Evolutionary conservation across 2,888 invertebrate species (phyloP), one percentile per base, ranked within the genome.

Genomic region (Heterodera filipjevi): DNA sequence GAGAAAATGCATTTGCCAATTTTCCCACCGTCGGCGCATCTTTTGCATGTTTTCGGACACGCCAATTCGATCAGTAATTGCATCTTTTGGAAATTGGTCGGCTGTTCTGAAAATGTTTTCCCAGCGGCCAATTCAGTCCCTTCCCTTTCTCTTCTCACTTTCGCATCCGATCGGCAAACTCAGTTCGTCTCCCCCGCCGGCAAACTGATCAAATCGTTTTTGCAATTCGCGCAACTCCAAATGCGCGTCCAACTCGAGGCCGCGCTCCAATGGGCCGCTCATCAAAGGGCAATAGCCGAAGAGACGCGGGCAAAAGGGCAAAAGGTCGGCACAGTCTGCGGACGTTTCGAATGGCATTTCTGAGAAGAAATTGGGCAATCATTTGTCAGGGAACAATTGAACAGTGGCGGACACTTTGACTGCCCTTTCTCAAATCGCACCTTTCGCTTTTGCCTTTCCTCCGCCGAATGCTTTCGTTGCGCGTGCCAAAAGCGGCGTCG

Each of bases 271-370:
- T 14, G 33, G 33, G 22, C 76, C 80, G 35, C 71, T 59, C 27
- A 81, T 74, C 35, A 78, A 74, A 2, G 68, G 68, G 68, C 82
- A 82, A 35, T 82, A 82, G 27, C 72, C 79, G n/a, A 77, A 71
- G 22, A 82, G 78, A 27, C 79, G 73, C 30, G 46, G 30, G 46
- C 82, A 82, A 77, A 82, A 82, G 14, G 82, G 80, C 33, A 82
- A 68, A 49, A 78, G 46, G 66, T 82, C 84, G 27, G 44, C 68
- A 53, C 82, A 82, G 6, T 39, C 77, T 64, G 72, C 27, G 14
- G 27, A 30, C 59, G 16, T 49, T 30, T 35, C 3, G 46, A 16
- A 77, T 3, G 30, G 33, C 22, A 19, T 22, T 44, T 44, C 77
- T 59, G n/a, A 27, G 53, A n/a, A n/a, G n/a, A n/a, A n/a, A n/a